These are phyloP conservation scores for Sipha maydis DNA, from an alignment of 2,888 invertebrate genomes.

Conservation along the genomic window DNA sequence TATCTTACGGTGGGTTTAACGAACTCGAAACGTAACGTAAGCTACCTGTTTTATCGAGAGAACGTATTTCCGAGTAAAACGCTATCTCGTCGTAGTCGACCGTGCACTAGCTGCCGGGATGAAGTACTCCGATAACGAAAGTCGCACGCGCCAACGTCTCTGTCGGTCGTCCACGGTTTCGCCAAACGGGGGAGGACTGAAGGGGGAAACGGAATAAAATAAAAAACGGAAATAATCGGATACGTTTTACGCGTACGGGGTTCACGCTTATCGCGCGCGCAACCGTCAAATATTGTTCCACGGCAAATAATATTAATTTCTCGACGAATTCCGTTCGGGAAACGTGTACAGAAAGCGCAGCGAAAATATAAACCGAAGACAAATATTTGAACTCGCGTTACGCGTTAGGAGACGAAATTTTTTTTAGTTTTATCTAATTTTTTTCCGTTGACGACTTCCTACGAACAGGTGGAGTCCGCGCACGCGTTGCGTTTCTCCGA, in stretches of 20 bases:
- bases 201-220: background rate
- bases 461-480: background rate
- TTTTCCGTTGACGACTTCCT: background rate
- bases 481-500: no score
- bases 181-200: background rate
- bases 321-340: background rate
- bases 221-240: background rate
- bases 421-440: no score
- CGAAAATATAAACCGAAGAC: constrained; percentile 13
- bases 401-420: background rate
- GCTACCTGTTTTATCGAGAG: constrained; percentile 20
- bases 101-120: background rate
- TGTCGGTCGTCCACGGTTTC: background rate
- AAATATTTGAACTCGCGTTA: background rate
- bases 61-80: constrained; percentile 33
- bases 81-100: background rate
- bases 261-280: background rate
- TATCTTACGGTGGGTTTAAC: constrained; percentile 5
- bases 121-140: constrained; percentile 13
- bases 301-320: constrained; percentile 1
- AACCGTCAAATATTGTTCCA: constrained; percentile 23
- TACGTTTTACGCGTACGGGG: background rate
- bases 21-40: background rate
- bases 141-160: background rate
- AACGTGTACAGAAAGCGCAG: background rate